These are phyloP conservation scores for Octonoba sinensis DNA, from an alignment of 2,888 invertebrate species.

Conservation along the genomic window DNA sequence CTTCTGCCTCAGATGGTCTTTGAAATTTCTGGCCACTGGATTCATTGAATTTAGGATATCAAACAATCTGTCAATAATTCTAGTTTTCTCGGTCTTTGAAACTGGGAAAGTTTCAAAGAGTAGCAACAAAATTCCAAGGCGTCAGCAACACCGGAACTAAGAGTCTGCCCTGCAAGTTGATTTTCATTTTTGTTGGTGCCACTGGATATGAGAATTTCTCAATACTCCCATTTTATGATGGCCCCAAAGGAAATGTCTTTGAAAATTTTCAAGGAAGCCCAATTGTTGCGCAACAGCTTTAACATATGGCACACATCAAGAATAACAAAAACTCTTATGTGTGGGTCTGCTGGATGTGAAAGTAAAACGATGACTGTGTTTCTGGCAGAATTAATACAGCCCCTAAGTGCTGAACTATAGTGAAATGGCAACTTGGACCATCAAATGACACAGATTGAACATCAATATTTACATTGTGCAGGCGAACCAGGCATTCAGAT, in stretches of 20 bases:
- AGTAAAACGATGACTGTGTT: neutral
- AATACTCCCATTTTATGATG: too few species aligned
- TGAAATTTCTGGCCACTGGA: constrained; percentile 10
- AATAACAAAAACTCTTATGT: too few species aligned
- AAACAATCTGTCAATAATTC: constrained; percentile 1
- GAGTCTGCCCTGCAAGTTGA: constrained; percentile 18
- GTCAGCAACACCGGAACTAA: constrained; percentile 49
- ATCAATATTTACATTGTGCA: neutral
- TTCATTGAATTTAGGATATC: constrained; percentile 23
- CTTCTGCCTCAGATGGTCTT: neutral
- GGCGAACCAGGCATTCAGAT: neutral
- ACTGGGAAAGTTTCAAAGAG: constrained; percentile 10
- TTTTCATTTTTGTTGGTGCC: constrained; percentile 18
- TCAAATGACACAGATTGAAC: constrained; percentile 24
- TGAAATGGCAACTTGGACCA: constrained; percentile 5
- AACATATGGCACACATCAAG: too few species aligned
- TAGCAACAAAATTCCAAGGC: constrained; percentile 23
- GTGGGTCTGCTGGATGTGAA: constrained; percentile 1
- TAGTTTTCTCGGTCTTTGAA: constrained; percentile 10
- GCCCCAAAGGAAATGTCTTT: too few species aligned
- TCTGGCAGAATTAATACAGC: neutral
- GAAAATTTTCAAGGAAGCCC: too few species aligned
- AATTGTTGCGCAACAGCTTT: too few species aligned
- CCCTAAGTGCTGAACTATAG: constrained; percentile 16
- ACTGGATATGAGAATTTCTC: constrained; percentile 7